These are phyloP conservation scores for Epinotia bilunana DNA, from an alignment of 2,888 invertebrate species.

Conservation along the genomic window DNA sequence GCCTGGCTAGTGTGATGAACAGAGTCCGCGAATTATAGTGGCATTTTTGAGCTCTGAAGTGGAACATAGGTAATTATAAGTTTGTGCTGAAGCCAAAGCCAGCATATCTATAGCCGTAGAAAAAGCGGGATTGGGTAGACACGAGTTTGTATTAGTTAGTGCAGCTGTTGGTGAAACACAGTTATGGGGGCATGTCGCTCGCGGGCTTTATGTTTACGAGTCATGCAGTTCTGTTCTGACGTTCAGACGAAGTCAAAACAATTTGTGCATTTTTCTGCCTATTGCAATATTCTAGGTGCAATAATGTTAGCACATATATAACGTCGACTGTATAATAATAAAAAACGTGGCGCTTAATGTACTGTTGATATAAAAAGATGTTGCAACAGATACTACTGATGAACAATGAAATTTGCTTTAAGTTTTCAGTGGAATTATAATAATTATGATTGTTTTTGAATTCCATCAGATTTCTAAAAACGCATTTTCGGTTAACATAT, in stretches of 20 bases:
- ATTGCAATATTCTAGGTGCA: background rate
- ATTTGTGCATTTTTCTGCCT: background rate
- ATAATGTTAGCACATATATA: no score
- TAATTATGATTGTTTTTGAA: no score
- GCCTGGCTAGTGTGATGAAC: no score
- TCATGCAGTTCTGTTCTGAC: background rate
- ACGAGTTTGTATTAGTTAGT: background rate
- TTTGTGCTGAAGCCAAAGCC: background rate
- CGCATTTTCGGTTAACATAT: no score
- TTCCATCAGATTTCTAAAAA: no score
- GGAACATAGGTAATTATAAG: background rate
- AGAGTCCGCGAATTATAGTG: no score
- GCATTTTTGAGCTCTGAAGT: background rate
- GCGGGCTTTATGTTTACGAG: background rate
- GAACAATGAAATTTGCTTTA: no score
- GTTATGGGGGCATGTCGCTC: slow-evolving; percentile 7
- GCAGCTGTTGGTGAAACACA: slow-evolving; percentile 16
- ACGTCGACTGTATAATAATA: no score
- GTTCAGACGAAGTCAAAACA: background rate
- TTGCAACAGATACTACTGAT: no score
- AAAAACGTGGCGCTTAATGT: no score
- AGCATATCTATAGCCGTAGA: background rate
- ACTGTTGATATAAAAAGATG: no score
- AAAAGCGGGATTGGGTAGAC: background rate
- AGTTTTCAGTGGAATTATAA: no score